Conservation (phyloP, 2,797 vertebrate species). For the Poeciliopsis infans region DNA sequence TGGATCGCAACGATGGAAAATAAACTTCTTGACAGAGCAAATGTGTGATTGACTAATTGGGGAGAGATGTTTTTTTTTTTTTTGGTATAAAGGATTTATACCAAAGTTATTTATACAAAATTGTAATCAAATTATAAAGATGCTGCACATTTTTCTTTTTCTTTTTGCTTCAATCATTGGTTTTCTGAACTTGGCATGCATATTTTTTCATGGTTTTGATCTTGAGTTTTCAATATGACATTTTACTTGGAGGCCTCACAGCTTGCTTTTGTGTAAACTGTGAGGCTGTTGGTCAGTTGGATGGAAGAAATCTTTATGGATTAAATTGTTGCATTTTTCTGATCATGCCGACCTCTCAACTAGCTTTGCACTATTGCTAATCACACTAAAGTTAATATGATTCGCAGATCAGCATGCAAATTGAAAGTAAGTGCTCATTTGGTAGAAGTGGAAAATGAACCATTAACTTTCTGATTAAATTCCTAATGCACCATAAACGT, state of each 20-base stretch:
- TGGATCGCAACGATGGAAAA: constrained; percentile 34
- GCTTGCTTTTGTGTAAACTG: not conserved
- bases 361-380: not conserved
- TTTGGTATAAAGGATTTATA: not conserved
- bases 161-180: not conserved
- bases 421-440: not conserved
- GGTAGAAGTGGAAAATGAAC: not conserved
- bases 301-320: not conserved
- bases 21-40: constrained; percentile 45
- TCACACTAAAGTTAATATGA: not conserved
- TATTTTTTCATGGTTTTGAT: not conserved
- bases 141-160: not conserved
- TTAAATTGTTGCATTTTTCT: not conserved
- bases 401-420: not conserved
- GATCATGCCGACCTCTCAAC: not conserved
- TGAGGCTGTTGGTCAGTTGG: not conserved
- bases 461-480: not conserved
- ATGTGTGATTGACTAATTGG: constrained; percentile 2
- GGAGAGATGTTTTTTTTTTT: not conserved
- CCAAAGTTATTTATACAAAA: too few relatives aligned
- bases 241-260: not conserved
- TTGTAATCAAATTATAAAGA: not conserved
- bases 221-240: not conserved
- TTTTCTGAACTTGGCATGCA: not conserved
- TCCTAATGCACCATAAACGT: not conserved